Conservation (phyloP, 2,888 invertebrate genomes). For the Dexiosoma caninum region DNA sequence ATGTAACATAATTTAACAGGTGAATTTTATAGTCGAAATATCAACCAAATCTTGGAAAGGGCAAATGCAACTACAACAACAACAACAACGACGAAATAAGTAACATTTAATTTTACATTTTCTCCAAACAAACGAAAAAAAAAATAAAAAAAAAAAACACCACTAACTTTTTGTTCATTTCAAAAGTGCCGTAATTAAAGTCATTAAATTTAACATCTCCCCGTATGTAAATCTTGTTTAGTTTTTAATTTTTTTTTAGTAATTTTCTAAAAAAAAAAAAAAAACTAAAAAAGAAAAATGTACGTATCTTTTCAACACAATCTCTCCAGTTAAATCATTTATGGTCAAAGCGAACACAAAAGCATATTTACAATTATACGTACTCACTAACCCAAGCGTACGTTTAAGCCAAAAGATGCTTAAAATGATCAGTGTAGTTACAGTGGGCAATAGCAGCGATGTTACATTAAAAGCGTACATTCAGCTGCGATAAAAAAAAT, state of each 20-base stretch:
- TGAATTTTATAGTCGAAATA: conserved; percentile 46
- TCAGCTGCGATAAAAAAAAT: not conserved
- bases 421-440: not conserved
- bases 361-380: not conserved
- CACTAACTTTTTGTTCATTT: conserved; percentile 47
- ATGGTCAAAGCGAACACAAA: conserved; percentile 26
- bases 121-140: conserved; percentile 24
- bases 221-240: conserved; percentile 62
- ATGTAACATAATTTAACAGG: conserved; percentile 59
- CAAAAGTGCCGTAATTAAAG: conserved; percentile 63
- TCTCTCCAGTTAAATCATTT: conserved; percentile 58
- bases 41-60: conserved; percentile 13
- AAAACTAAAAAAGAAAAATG: not conserved
- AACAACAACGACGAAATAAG: conserved; percentile 22
- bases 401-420: conserved; percentile 17
- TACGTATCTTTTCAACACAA: conserved; percentile 54
- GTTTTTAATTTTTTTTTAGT: conserved; percentile 42
- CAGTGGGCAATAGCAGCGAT: not conserved
- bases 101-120: conserved; percentile 58
- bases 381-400: not conserved
- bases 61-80: conserved; percentile 10
- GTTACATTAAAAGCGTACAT: not conserved
- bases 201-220: conserved; percentile 60
- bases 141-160: conserved; percentile 2
- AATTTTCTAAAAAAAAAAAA: conserved; percentile 20